phyloP scores from a whole-genome alignment of 2,113 vertebrate species.

The Passerina amoena region DNA sequence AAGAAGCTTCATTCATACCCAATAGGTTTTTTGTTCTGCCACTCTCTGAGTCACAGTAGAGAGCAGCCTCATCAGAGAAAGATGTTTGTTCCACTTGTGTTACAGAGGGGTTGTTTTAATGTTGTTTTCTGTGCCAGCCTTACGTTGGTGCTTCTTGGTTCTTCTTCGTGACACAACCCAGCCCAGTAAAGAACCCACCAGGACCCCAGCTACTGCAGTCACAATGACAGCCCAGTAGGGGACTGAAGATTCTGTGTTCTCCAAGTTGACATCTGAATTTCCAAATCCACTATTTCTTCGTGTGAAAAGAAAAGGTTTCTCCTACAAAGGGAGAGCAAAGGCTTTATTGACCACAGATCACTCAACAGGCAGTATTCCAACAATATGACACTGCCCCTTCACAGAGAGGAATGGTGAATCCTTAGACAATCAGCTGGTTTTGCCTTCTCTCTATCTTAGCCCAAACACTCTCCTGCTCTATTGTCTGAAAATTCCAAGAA shows the following conservation, averaged over 20 bases:
- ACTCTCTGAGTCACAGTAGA: not conserved
- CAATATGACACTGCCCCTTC: not conserved
- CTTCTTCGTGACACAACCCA: conserved; percentile 60
- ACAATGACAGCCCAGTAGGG: conserved; percentile 79
- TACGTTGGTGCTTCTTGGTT: not conserved
- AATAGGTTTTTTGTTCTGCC: not conserved
- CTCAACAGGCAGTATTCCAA: not conserved
- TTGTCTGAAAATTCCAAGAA: not conserved
- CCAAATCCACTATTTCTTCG: conserved; percentile 75
- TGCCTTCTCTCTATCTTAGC: not conserved
- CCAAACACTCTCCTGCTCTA: not conserved
- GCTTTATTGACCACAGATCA: not conserved
- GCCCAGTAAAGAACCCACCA: conserved; percentile 68
- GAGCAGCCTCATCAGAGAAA: not conserved
- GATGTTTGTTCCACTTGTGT: not conserved
- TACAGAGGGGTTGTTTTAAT: not conserved
- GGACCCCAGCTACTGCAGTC: conserved; percentile 68
- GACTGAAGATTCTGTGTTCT: not conserved
- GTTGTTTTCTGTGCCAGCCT: not conserved
- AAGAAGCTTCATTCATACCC: not conserved
- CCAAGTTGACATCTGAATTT: not conserved
- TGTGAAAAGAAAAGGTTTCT: conserved; percentile 85
- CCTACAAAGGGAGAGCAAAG: conserved; percentile 69
- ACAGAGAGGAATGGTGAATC: not conserved
- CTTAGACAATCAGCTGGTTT: not conserved